Base-by-base conservation (phyloP, 2,888 invertebrate genomes). In the Acanthosepion pharaonis region DNA sequence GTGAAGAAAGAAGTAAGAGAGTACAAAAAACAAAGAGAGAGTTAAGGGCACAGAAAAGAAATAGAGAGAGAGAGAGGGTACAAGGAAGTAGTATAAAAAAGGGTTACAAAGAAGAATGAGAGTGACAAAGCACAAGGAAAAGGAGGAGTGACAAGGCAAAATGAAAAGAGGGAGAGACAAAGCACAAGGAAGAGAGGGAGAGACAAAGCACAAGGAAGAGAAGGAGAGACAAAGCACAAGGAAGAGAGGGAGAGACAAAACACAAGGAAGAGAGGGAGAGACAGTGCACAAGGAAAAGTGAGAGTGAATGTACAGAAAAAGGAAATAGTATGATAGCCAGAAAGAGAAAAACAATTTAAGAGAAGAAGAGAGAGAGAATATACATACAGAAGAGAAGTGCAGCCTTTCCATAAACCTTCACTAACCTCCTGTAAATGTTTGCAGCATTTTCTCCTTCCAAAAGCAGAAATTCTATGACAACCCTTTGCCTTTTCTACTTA, bases 21-120 rank as follows among this genome's bases (percentile, higher is more conserved):
- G 8, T 20, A 25, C 5, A 25, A 20, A 59, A 20, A 20, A 59
- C 18, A 59, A 20, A 20, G 59, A 20, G 25, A 20, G 20, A 20
- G 25, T 18, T 5, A 20, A 25, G 59, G 20, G 18, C 23, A 59
- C 5, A 59, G 25, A 59, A 25, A 20, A 25, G 25, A 78, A 20
- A 64, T 23, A 25, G 0, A 64, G 0, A 25, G 64, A 64, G n/a
- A 15, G 11, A n/a, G n/a, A n/a, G n/a, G 1, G n/a, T 8, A n/a
- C 15, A n/a, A 15, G 15, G 64, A 5, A 9, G 28, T 1, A n/a
- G 28, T 9, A 18, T 15, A 9, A 78, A 11, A n/a, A 20, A n/a
- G n/a, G n/a, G n/a, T 2, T 9, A n/a, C 4, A n/a, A 1, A 78
- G n/a, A 15, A n/a, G 20, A 23, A 5, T 0, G n/a, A 2, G 15